These are phyloP conservation scores for Papilio polytes DNA, from an alignment of 1,140 invertebrate genomes.

Conservation along the genomic window DNA sequence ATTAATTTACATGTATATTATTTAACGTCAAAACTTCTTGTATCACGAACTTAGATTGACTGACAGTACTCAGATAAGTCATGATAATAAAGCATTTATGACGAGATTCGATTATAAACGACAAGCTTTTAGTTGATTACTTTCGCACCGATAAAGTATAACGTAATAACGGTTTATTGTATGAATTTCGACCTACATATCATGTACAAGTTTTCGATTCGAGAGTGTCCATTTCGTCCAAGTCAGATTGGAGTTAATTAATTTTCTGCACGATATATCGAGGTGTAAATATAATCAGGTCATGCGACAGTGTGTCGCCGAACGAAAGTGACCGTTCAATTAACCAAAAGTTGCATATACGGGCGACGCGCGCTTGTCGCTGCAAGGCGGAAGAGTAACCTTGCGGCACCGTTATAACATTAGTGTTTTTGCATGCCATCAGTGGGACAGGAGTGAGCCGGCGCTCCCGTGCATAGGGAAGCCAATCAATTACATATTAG, in stretches of 20 bases:
- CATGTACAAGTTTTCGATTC: slow-evolving; percentile 52
- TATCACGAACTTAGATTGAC: slow-evolving; percentile 44
- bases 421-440: slow-evolving; percentile 80
- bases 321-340: slow-evolving; percentile 50
- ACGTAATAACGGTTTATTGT: slow-evolving; percentile 55
- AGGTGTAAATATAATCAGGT: slow-evolving; percentile 26
- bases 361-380: slow-evolving; percentile 43
- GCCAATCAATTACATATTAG: slow-evolving; percentile 82
- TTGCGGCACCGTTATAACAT: slow-evolving; percentile 71
- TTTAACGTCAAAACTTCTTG: background rate
- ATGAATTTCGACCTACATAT: slow-evolving; percentile 55
- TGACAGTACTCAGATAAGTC: slow-evolving; percentile 46
- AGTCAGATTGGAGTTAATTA: slow-evolving; percentile 53
- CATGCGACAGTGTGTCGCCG: slow-evolving; percentile 19
- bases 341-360: slow-evolving; percentile 53
- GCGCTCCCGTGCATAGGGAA: slow-evolving; percentile 65
- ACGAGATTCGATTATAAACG: slow-evolving; percentile 53
- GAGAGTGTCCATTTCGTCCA: slow-evolving; percentile 43
- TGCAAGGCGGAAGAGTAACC: slow-evolving; percentile 62
- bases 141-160: slow-evolving; percentile 56
- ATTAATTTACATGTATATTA: slow-evolving; percentile 46
- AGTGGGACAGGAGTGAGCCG: slow-evolving; percentile 67
- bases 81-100: slow-evolving; percentile 39
- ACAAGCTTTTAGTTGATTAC: slow-evolving; percentile 54
- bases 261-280: slow-evolving; percentile 45